Evolutionary conservation across 2,797 vertebrate species (phyloP), one percentile per base, ranked within the genome.

Genomic region (Malacoraja senta): DNA sequence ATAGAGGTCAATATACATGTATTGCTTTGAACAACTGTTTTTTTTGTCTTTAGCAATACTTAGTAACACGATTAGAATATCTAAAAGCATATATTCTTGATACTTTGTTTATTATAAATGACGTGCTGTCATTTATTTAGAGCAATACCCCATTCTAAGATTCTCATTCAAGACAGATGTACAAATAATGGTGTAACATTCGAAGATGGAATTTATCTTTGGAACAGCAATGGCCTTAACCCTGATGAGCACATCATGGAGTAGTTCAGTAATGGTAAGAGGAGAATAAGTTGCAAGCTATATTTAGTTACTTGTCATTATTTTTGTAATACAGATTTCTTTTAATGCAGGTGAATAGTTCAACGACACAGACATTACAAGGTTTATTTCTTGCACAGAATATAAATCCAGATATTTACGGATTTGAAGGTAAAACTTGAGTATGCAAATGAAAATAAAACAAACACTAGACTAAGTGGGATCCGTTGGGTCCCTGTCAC

Each of bases 331-430:
- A 74, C 68, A 74, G 26, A 12, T 72, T 91, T 74, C 32, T 91
- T 91, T 91, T 91, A 29, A 91, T 91, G 68, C 90, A 91, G 90
- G 68, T 91, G 68, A 71, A 91, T 38, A 72, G 44, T 91, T 35
- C 65, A 74, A 72, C 68, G 26, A 38, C 90, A 91, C 44, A 71
- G 65, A 44, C 71, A 74, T 44, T 91, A 74, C 63, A 91, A 91
- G 90, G 90, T 91, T 91, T 91, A 68, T 91, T 91, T 91, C 68
- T 74, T 91, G 26, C 12, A 24, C 71, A 53, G 71, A 91, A 74
- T 91, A 44, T 91, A 12, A 21, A 21, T 38, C n/a, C 21, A 44
- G 21, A 24, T 91, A 74, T 53, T 74, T 91, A 44, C 71, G 24
- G 38, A 91, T 74, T 83, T 53, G 71, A 74, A 91, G 71, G 71